These are phyloP conservation scores for Platysteira castanea DNA, from an alignment of 2,113 vertebrate species.

Conservation along the genomic window DNA sequence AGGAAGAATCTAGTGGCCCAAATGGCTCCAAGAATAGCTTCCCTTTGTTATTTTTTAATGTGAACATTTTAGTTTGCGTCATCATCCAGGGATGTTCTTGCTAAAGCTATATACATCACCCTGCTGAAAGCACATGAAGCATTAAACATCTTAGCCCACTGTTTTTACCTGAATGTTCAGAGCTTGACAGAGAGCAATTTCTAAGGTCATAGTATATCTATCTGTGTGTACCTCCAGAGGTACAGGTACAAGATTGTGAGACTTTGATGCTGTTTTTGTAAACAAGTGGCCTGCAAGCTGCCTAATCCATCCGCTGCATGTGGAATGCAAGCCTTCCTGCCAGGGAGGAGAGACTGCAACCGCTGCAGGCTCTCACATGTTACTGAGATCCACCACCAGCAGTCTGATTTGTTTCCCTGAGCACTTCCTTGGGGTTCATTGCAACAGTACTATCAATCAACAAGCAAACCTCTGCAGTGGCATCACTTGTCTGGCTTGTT, in stretches of 20 bases:
- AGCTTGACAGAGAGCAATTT: background rate
- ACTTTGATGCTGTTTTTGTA: background rate
- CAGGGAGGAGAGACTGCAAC: background rate
- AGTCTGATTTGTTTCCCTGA: background rate
- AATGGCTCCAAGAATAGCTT: conserved; percentile 26
- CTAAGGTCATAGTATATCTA: background rate
- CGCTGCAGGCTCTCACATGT: background rate
- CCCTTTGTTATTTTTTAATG: conserved; percentile 44
- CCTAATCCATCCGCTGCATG: background rate
- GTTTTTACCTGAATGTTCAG: background rate
- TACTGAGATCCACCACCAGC: background rate
- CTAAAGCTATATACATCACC: background rate
- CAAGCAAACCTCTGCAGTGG: background rate
- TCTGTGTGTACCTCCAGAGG: background rate
- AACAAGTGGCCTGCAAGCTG: background rate
- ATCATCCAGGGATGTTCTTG: background rate
- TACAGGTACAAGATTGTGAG: background rate
- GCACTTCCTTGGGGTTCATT: background rate
- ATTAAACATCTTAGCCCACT: background rate
- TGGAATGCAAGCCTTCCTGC: background rate
- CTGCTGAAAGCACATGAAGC: background rate
- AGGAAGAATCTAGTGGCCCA: conserved; percentile 1
- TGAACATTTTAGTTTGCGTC: background rate
- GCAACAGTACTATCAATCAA: background rate
- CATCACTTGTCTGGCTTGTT: background rate